phyloP scores from a whole-genome alignment of 2,797 vertebrate species.

The Graptemys geographica region DNA sequence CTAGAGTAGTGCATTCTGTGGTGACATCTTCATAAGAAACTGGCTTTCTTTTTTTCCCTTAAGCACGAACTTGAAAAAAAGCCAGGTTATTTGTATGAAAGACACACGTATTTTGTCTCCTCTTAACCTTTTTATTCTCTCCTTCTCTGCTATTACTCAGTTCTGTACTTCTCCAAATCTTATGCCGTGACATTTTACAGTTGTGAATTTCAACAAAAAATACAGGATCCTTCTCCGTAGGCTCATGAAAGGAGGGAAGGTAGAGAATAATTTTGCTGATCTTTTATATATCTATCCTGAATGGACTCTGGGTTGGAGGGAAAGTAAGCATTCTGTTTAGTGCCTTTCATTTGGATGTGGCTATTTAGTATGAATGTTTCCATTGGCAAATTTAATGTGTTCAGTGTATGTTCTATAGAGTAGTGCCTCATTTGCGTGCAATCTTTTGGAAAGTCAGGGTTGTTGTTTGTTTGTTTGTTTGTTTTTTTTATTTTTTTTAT shows the following conservation, averaged over 20 bases:
- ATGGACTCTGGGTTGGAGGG: not conserved
- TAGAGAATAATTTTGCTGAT: not conserved
- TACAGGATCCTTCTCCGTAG: not conserved
- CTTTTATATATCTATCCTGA: not conserved
- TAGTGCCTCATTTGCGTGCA: not conserved
- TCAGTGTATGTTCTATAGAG: not conserved
- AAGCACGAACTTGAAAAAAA: not conserved
- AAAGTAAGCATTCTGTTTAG: not conserved
- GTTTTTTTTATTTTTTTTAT: too few relatives aligned
- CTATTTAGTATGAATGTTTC: slow-evolving; percentile 19
- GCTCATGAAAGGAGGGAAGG: not conserved
- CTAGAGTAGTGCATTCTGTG: not conserved
- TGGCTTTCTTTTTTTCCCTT: not conserved
- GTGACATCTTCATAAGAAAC: not conserved
- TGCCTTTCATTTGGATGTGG: not conserved
- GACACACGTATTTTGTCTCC: not conserved
- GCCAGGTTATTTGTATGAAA: not conserved
- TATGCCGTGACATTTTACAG: not conserved
- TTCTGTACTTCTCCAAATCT: not conserved
- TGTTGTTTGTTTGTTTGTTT: too few relatives aligned
- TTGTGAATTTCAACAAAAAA: not conserved
- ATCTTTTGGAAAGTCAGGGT: not conserved
- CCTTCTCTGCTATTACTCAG: not conserved
- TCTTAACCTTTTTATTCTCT: not conserved
- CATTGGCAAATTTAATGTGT: not conserved